Percentiles rank a stretch among this genome's conserved stretches.
Conservation (phyloP, 2,888 invertebrate species). For the Volucella bombylans region DNA sequence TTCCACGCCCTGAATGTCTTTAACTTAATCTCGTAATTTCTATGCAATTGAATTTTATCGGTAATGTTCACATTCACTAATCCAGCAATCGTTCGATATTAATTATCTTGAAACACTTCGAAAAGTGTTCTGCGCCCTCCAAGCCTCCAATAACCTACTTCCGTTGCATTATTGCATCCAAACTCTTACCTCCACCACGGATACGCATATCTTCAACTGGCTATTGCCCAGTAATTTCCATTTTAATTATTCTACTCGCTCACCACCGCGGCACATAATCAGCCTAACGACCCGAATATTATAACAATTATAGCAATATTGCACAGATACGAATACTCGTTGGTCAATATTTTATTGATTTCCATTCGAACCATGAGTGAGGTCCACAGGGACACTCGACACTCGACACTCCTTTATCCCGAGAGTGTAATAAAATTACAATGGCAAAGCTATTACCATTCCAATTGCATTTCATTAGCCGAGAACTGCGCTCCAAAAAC, state of each 20-base stretch:
- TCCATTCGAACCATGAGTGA: constrained; percentile 9
- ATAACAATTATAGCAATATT: too few species aligned
- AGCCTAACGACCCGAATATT: neutral
- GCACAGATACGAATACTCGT: neutral
- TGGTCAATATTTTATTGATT: constrained; percentile 17
- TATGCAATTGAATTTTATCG: neutral
- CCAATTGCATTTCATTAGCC: constrained; percentile 48
- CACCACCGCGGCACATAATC: neutral
- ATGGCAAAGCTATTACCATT: constrained; percentile 31
- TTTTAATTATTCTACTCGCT: constrained; percentile 1
- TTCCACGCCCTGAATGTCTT: too few species aligned
- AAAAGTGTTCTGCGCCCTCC: too few species aligned
- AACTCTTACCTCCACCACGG: neutral
- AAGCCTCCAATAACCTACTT: too few species aligned
- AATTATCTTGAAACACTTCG: too few species aligned
- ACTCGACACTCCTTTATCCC: constrained; percentile 59
- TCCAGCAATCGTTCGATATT: neutral
- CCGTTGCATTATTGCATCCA: too few species aligned
- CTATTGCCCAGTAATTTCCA: constrained; percentile 17
- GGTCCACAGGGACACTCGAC: constrained; percentile 48
- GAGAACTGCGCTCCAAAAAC: neutral
- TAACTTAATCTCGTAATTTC: too few species aligned
- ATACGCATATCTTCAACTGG: neutral
- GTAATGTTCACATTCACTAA: neutral
- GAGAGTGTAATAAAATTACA: constrained; percentile 55